These are phyloP conservation scores for Masnerella sp. DNA, from an alignment of 2,888 invertebrate species.

Conservation along the genomic window DNA sequence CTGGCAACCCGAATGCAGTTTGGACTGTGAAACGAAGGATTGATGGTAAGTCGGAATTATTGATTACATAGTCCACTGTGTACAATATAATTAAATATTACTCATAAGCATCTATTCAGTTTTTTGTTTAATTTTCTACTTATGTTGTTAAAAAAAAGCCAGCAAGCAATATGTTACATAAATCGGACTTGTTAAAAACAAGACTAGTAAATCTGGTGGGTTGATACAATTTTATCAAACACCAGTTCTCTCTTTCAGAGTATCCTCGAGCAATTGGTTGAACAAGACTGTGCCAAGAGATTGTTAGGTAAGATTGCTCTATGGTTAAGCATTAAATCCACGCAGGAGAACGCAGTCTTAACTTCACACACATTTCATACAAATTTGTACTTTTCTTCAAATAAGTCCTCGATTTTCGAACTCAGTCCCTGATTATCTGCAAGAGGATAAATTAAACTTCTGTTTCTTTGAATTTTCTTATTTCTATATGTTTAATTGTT, in stretches of 20 bases:
- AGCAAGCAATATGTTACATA: too few relatives aligned
- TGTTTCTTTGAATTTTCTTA: too few relatives aligned
- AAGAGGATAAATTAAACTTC: too few relatives aligned
- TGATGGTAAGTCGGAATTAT: constrained; percentile 88
- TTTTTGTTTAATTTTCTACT: too few relatives aligned
- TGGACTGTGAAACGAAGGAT: constrained; percentile 98
- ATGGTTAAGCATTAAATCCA: constrained; percentile 39
- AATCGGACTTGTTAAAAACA: constrained; percentile 34
- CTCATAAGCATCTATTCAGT: too few relatives aligned
- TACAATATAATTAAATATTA: too few relatives aligned
- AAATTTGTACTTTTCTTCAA: neutral
- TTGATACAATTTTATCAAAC: constrained; percentile 85
- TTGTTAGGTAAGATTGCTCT: constrained; percentile 72
- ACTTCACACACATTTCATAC: constrained; percentile 3
- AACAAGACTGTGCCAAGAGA: constrained; percentile 72
- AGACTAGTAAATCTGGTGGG: constrained; percentile 81
- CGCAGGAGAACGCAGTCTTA: constrained; percentile 1
- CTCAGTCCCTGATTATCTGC: too few relatives aligned
- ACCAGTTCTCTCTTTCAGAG: constrained; percentile 95
- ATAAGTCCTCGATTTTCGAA: neutral
- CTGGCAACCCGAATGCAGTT: constrained; percentile 99
- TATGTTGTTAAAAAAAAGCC: too few relatives aligned
- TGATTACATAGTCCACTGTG: too few relatives aligned
- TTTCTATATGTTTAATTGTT: too few relatives aligned
- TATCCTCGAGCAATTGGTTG: constrained; percentile 76